Percentiles rank a stretch among this genome's conserved stretches.
Evolutionary conservation across 2,797 vertebrate species (phyloP).

Genomic region (Hemitrygon akajei): DNA sequence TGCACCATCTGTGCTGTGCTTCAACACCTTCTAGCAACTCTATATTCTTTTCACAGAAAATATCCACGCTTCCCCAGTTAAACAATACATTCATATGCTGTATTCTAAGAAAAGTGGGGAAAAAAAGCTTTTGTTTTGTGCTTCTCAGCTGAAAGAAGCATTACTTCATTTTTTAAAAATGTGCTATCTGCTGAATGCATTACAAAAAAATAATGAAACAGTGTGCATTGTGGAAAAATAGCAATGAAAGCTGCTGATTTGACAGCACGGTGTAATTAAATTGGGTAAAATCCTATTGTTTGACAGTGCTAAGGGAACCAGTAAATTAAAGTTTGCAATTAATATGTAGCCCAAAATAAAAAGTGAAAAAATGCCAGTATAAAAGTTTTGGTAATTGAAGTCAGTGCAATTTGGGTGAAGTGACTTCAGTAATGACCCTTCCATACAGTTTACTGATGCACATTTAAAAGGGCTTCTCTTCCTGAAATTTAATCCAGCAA

Average conservation of each 20-base stretch:
- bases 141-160: not conserved
- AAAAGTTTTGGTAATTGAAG: not conserved
- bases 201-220: not conserved
- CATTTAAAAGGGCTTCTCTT: not conserved
- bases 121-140: not conserved
- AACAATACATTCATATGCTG: not conserved
- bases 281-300: not conserved
- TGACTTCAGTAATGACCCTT: not conserved
- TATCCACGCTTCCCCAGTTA: not conserved
- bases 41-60: not conserved
- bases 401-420: not conserved
- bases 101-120: not conserved
- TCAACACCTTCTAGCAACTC: not conserved
- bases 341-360: slow-evolving; percentile 11
- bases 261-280: not conserved
- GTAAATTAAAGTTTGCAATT: not conserved
- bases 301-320: not conserved
- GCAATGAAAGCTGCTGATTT: not conserved
- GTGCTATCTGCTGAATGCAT: not conserved
- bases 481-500: slow-evolving; percentile 10
- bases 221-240: not conserved
- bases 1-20: not conserved
- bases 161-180: not conserved
- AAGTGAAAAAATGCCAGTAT: not conserved
- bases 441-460: slow-evolving; percentile 4